Evolutionary conservation across 2,888 invertebrate genomes (phyloP).

Genomic region (Phorcus lineatus): DNA sequence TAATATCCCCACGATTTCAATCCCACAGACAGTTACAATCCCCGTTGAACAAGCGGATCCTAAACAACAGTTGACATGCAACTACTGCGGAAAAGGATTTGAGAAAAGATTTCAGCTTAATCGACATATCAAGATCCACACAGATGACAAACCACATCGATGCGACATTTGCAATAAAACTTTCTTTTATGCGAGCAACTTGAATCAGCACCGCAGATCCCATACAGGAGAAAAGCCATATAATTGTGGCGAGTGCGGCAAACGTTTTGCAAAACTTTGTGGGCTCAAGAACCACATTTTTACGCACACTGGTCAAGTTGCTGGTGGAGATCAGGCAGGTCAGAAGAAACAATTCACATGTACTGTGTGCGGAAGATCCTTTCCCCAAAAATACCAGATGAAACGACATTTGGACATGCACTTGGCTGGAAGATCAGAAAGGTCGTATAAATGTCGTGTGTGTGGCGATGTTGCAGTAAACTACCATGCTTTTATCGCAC

Average conservation of each 20-base stretch:
- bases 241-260: background rate
- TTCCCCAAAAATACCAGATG: background rate
- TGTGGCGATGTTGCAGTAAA: background rate
- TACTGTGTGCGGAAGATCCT: background rate
- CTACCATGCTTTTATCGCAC: background rate
- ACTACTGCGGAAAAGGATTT: background rate
- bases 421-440: background rate
- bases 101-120: background rate
- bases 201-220: background rate
- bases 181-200: background rate
- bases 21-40: background rate
- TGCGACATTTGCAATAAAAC: background rate
- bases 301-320: background rate
- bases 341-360: background rate
- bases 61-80: background rate
- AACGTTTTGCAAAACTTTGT: background rate
- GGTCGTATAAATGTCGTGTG: background rate
- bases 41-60: background rate
- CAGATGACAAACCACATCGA: background rate
- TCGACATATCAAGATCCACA: background rate
- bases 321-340: background rate
- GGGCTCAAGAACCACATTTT: background rate
- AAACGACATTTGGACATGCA: background rate
- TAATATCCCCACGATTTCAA: background rate
- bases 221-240: background rate